These are phyloP conservation scores for Mungos mungo DNA, from an alignment of 2,113 vertebrate species.

Conservation along the genomic window DNA sequence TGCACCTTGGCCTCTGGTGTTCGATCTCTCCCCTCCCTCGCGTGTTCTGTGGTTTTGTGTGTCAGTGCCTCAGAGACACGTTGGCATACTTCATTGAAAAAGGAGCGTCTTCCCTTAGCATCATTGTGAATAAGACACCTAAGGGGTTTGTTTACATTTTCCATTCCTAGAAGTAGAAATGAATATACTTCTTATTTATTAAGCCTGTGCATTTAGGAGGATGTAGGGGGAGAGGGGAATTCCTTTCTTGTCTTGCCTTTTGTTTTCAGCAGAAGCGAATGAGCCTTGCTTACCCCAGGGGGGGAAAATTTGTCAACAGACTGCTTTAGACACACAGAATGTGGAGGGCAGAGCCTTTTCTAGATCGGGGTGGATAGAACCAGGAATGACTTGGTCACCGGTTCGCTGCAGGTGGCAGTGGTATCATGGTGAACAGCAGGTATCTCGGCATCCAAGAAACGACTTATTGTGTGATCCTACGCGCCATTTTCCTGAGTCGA, in stretches of 20 bases:
- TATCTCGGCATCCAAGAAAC: not conserved
- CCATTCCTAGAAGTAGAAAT: not conserved
- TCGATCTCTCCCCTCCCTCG: not conserved
- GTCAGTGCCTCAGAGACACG: not conserved
- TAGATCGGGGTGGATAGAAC: not conserved
- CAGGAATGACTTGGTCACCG: not conserved
- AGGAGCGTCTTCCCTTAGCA: not conserved
- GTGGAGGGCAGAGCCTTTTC: not conserved
- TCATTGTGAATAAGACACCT: not conserved
- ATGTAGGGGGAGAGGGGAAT: not conserved
- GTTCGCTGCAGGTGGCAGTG: fast-evolving
- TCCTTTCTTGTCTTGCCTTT: not conserved
- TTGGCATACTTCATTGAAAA: not conserved
- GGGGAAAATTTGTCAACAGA: not conserved
- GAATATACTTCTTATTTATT: not conserved
- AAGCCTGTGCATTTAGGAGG: not conserved
- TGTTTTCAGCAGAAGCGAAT: not conserved
- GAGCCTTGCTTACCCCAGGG: not conserved
- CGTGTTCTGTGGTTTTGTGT: not conserved
- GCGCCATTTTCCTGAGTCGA: not conserved
- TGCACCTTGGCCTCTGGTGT: not conserved
- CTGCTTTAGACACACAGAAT: not conserved
- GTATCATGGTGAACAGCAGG: not conserved
- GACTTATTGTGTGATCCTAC: not conserved
- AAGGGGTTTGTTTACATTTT: not conserved